Evolutionary conservation across 1,140 invertebrate species (phyloP), one percentile per base, ranked within the genome.

Genomic region (Macrobrachium nipponense): DNA sequence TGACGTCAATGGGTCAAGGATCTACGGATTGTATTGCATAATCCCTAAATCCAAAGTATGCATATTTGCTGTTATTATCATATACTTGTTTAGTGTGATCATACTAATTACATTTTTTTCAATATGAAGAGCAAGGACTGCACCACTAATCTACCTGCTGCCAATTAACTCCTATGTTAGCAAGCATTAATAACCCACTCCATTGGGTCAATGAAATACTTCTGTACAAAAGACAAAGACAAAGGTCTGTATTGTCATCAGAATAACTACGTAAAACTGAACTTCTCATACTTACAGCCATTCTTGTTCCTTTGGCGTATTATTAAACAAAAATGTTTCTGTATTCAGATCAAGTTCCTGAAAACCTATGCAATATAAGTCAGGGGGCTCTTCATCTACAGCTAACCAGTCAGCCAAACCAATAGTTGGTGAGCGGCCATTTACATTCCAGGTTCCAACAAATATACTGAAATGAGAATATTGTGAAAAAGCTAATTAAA

Each of bases 361-460:
- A 92, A 99, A 97, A 27, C 97, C 98, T 89, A 99, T 93, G 58
- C 96, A 98, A 93, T 98, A 99, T 86, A 99, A 94, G 91, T 99
- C 97, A 5, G 98, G 98, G 44, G 97, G 95, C 84, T 95, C 94
- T 75, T 94, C 92, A 89, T 97, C 95, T 64, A 93, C 92, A 87
- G 94, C 93, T 18, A 99, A 91, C 98, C 98, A 99, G 18, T 95
- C 92, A 59, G 94, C 92, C 23, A 99, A 91, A 12, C 87, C 81
- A n/a, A 82, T 75, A 94, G 93, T 89, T 94, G 97, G 95, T 15
- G 95, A 93, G 92, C 98, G 96, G 27, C 98, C 97, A 93, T 99
- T 99, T 0, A 99, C 97, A 93, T 99, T 99, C 97, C 97, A 99
- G 0, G 97, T 98, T 12, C 96, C 97, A 91, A 96, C 94, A 91